A percentile compares a stretch with the other conserved stretches of the same genome.
Evolutionary conservation across 2,888 invertebrate species (phyloP).

Genomic region (Saturnia pavonia): DNA sequence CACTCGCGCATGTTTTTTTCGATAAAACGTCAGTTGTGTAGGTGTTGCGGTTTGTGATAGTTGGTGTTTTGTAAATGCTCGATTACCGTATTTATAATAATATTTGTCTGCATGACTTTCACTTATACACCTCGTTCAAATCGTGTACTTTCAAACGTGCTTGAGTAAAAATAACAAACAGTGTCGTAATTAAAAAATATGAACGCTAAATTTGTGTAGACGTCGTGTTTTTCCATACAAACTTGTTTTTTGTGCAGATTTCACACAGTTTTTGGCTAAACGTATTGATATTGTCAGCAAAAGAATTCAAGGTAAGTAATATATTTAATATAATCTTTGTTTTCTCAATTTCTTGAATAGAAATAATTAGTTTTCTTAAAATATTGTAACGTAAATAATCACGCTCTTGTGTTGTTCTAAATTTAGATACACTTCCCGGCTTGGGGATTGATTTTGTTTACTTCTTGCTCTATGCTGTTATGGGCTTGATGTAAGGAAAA

Average conservation of each 20-base stretch:
- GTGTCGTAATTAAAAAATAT: slow-evolving; percentile 6
- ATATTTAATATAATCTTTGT: not conserved
- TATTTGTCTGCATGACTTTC: slow-evolving; percentile 61
- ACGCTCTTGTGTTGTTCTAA: slow-evolving; percentile 46
- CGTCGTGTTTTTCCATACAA: slow-evolving; percentile 54
- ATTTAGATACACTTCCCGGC: slow-evolving; percentile 46
- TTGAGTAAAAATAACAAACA: not conserved
- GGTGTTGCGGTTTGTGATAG: slow-evolving; percentile 63
- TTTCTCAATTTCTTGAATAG: not conserved
- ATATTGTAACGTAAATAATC: slow-evolving; percentile 13
- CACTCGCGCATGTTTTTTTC: slow-evolving; percentile 29
- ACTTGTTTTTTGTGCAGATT: slow-evolving; percentile 61
- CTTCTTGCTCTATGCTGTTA: not conserved
- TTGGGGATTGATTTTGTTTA: slow-evolving; percentile 22
- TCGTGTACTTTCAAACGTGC: slow-evolving; percentile 38
- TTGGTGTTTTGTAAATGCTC: slow-evolving; percentile 37
- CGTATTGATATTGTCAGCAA: slow-evolving; percentile 13
- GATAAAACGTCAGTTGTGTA: slow-evolving; percentile 53
- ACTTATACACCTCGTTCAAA: slow-evolving; percentile 43
- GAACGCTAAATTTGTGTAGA: slow-evolving; percentile 33
- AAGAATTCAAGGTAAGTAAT: slow-evolving; percentile 10
- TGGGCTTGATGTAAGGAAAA: not conserved
- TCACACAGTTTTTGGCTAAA: slow-evolving; percentile 27
- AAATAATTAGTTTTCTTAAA: not conserved
- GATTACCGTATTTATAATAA: slow-evolving; percentile 43